Percentiles rank a stretch among this genome's conserved stretches.
These are phyloP conservation scores for Malacosoma neustria DNA, from an alignment of 2,888 invertebrate genomes.

Conservation along the genomic window DNA sequence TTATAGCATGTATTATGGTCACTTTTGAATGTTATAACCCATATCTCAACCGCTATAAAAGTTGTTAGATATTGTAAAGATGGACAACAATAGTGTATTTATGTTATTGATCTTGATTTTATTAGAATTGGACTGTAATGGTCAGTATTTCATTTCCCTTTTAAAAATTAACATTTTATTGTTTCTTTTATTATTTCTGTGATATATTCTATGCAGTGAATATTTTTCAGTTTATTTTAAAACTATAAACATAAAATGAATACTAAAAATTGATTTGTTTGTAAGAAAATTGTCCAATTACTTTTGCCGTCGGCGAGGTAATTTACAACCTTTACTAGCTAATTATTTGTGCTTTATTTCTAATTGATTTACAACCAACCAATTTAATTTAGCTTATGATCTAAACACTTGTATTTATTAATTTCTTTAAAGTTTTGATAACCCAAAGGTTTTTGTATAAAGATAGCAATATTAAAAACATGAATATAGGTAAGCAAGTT, in stretches of 20 bases:
- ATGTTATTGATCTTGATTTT: conserved; percentile 64
- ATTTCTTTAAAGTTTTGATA: no score
- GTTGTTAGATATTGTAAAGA: conserved; percentile 55
- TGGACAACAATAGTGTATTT: conserved; percentile 61
- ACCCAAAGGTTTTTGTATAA: no score
- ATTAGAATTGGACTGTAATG: conserved; percentile 17
- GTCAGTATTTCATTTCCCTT: not conserved
- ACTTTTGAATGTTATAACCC: conserved; percentile 62
- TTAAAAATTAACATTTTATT: not conserved
- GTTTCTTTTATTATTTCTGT: not conserved
- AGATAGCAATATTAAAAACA: no score
- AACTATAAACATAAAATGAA: conserved; percentile 12
- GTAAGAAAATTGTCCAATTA: not conserved
- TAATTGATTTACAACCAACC: no score
- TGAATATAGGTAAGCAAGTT: no score
- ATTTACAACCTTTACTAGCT: not conserved
- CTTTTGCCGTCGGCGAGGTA: not conserved
- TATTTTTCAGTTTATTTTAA: conserved; percentile 20
- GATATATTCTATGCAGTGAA: not conserved
- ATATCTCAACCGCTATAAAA: conserved; percentile 63
- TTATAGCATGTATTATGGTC: conserved; percentile 71
- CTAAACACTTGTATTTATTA: no score
- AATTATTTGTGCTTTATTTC: no score
- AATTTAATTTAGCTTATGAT: no score
- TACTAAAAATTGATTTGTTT: not conserved